A percentile compares a stretch with the other conserved stretches of the same genome.
These are phyloP conservation scores for Drosophila leontia DNA, from an alignment of 1,140 invertebrate species.

Conservation along the genomic window DNA sequence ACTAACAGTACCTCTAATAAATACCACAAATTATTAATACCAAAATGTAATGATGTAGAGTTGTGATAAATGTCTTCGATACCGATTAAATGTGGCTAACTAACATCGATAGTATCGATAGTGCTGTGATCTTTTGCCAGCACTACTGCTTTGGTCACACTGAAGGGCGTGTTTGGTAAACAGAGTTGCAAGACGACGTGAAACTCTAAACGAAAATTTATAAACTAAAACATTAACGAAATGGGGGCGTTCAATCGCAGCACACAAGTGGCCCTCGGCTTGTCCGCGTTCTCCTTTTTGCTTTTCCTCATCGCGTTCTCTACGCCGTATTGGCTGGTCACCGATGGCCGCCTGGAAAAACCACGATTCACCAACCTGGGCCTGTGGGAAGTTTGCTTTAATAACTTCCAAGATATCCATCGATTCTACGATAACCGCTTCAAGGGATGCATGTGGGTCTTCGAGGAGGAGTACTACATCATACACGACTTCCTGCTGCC, in stretches of 20 bases:
- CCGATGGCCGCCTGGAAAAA: constrained; percentile 91
- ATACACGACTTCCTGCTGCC: constrained; percentile 93
- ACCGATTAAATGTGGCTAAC: too few species aligned
- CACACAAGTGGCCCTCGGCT: constrained; percentile 89
- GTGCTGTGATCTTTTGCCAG: too few species aligned
- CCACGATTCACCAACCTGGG: constrained; percentile 94
- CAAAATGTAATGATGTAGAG: too few species aligned
- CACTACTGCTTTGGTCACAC: neutral
- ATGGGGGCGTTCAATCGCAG: constrained; percentile 88
- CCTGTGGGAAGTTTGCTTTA: constrained; percentile 97
- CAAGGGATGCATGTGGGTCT: constrained; percentile 95
- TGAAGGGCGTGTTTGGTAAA: constrained; percentile 20
- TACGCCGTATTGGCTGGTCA: constrained; percentile 96
- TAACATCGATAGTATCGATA: neutral
- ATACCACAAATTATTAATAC: neutral
- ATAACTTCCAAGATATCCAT: constrained; percentile 93
- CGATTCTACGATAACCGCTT: constrained; percentile 92
- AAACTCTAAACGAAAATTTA: neutral
- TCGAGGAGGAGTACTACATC: constrained; percentile 96
- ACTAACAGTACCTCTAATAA: neutral
- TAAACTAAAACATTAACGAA: neutral
- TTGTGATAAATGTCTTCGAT: too few species aligned
- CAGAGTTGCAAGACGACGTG: constrained; percentile 6
- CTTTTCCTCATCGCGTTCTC: constrained; percentile 95
- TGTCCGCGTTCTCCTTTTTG: constrained; percentile 89